Evolutionary conservation across 2,797 vertebrate species (phyloP), one percentile per base, ranked within the genome.

Genomic region (Schizopygopsis pylzovi): DNA sequence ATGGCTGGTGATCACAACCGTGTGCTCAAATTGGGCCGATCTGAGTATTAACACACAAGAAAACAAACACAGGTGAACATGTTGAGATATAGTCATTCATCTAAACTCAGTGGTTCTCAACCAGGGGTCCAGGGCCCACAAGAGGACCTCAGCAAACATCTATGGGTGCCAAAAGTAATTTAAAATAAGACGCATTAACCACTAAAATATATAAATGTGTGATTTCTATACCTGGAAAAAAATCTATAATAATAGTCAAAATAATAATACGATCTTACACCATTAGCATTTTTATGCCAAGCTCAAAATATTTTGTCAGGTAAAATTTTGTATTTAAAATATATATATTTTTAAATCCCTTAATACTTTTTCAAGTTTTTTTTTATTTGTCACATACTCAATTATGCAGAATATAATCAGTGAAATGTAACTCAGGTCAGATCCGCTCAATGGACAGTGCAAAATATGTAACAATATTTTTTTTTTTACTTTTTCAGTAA

Each of bases 1-100:
- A 20, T 95, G 88, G 11, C 96, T 93, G 13, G 97, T 98, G 93
- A 99, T 95, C 88, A 97, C 95, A 85, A 99, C 89, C 0, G 98
- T 99, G 92, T 96, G 98, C 89, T 99, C 98, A 89, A 99, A 99
- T 93, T 99, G 98, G 52, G 98, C 98, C 0, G 98, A 98, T 93
- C 97, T 97, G 92, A 63, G 54, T 59, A 72, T 56, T 25, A 71
- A 73, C 15, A 56, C 8, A 87, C 8, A 87, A 75, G 83, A 81
- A 83, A 49, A 79, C 37, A 73, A n/a, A 87, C 11, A 84, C 25
- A 71, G 15, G 33, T 68, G 11, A 68, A 18, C 49, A 79, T 45
- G 8, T 20, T 28, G 4, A 76, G 47, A 81, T 84, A 39, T 22
- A 81, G 52, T 45, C 49, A 73, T 88, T 81, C 33, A 88, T 39